Percentiles rank a stretch among this genome's conserved stretches.
Evolutionary conservation across 2,797 vertebrate genomes (phyloP).

Genomic region (Schizopygopsis malacanthus): DNA sequence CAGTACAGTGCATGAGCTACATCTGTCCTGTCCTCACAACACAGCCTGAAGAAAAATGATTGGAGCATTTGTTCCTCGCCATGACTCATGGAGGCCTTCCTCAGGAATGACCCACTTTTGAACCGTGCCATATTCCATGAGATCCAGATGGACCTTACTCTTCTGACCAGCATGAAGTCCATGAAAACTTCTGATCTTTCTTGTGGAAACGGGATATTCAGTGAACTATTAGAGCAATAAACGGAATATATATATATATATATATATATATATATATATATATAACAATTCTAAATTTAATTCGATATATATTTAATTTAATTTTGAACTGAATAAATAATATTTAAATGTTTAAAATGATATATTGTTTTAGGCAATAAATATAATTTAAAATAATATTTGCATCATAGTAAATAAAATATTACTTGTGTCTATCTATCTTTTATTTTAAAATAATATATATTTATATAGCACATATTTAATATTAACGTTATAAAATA

Average conservation of each 20-base stretch:
- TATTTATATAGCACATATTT: neutral
- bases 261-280: no score
- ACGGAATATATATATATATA: neutral
- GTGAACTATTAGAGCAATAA: neutral
- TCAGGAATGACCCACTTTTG: constrained; percentile 59
- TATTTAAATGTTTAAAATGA: neutral
- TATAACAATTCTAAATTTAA: no score
- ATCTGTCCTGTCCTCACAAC: constrained; percentile 42
- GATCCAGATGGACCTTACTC: constrained; percentile 23
- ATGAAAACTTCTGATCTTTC: neutral
- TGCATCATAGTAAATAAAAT: neutral
- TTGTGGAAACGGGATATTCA: neutral
- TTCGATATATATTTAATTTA: neutral
- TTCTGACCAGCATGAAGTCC: neutral
- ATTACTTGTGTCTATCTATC: neutral
- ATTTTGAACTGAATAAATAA: neutral
- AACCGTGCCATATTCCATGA: constrained; percentile 38
- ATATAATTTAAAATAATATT: neutral
- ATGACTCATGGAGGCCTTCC: constrained; percentile 40
- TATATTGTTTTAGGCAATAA: neutral
- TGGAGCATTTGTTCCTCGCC: constrained; percentile 60
- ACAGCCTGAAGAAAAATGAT: constrained; percentile 47
- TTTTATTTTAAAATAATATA: neutral
- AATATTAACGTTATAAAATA: neutral
- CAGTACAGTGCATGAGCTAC: constrained; percentile 46